Conservation (phyloP, 2,797 vertebrate genomes). For the Acanthopagrus latus region DNA sequence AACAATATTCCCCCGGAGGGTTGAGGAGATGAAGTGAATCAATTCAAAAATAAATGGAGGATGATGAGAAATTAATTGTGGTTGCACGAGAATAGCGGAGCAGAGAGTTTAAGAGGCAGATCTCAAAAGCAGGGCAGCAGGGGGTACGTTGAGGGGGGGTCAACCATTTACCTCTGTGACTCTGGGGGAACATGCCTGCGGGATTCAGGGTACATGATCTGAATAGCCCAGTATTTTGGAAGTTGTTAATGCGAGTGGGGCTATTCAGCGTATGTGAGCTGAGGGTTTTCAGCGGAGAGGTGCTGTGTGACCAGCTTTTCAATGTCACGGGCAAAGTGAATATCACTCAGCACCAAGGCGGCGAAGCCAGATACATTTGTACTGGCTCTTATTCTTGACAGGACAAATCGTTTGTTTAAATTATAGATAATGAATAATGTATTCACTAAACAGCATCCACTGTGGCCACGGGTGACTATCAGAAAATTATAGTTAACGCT, state of each 20-base stretch:
- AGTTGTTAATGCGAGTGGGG: slow-evolving; percentile 69
- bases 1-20: slow-evolving; percentile 63
- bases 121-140: slow-evolving; percentile 42
- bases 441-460: neutral
- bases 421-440: neutral
- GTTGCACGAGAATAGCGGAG: slow-evolving; percentile 22
- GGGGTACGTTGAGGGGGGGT: slow-evolving; percentile 25
- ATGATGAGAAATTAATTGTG: slow-evolving; percentile 70
- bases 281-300: slow-evolving; percentile 18
- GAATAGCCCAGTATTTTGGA: slow-evolving; percentile 72
- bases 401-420: neutral
- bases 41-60: slow-evolving; percentile 65
- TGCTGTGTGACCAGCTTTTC: slow-evolving; percentile 29
- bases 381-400: neutral
- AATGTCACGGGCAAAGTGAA: slow-evolving; percentile 43
- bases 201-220: slow-evolving; percentile 61
- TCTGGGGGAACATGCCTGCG: slow-evolving; percentile 60
- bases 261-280: slow-evolving; percentile 46
- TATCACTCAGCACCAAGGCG: neutral
- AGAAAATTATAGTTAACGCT: neutral
- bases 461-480: neutral
- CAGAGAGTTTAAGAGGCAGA: slow-evolving; percentile 48
- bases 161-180: slow-evolving; percentile 48
- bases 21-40: slow-evolving; percentile 58
- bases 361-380: slow-evolving; percentile 6